Evolutionary conservation across 2,888 invertebrate genomes (phyloP), one percentile per base, ranked within the genome.

Genomic region (Nemotelus pantherinus): DNA sequence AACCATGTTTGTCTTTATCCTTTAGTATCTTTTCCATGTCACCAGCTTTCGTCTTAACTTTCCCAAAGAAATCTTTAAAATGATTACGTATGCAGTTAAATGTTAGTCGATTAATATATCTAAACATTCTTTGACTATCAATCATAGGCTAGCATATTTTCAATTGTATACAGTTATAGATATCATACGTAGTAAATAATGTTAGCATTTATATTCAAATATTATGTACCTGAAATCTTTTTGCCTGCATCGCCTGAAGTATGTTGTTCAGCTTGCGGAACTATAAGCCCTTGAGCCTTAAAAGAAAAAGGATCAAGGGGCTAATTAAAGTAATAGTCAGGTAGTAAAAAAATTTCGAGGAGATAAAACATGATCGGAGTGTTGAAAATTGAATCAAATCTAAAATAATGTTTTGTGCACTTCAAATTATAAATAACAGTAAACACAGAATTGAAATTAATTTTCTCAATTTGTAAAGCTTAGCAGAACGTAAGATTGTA

Each of bases 1-100:
- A 84, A 92, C 96, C 96, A 87, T 96, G 96, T 86, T 95, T 95
- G 86, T 96, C 96, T 89, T 96, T 96, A 85, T 96, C 96, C 88
- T 96, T 96, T 80, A 96, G 90, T 80, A 94, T 94, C 85, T 95
- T 90, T 87, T 96, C 96, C 92, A 96, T 92, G 88, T 96, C 95
- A 79, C 95, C 95, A 0, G 96, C 96, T 87, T 95, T 97, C 89
- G 97, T 97, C 91, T 97, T 98, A 81, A 98, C 96, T 85, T 96
- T 96, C 81, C 96, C 96, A 86, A 98, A 94, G 90, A 98, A 96
- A 87, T 97, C 98, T 93, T 89, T 82, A 60, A 79, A 77, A 70
- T 77, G 7, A 39, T 65, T 65, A 41, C 25, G n/a, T 25, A 65
- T 65, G 9, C 43, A 47, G 4, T 65, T 25, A 7, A 10, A 10